Evolutionary conservation across 1,140 invertebrate genomes (phyloP).

Genomic region (Yoshiicerus persimilis): DNA sequence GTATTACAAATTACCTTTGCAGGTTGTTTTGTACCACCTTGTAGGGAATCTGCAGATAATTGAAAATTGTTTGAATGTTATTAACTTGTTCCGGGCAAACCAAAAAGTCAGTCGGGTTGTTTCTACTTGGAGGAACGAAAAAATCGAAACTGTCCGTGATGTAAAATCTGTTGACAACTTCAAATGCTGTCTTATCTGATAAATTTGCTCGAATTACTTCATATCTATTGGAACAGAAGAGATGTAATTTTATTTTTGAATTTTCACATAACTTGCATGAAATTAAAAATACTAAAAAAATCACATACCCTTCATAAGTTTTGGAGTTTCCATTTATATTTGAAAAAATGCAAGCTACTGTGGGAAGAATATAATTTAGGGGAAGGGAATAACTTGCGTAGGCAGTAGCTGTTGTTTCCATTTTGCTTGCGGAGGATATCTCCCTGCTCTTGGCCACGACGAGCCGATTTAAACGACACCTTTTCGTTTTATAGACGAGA

Average conservation of each 20-base stretch:
- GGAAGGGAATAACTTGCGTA: not conserved
- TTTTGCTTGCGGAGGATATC: not conserved
- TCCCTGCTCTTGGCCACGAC: not conserved
- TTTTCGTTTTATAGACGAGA: not conserved
- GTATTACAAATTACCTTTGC: slow-evolving; percentile 4
- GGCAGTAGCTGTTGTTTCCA: not conserved
- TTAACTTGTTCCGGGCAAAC: slow-evolving; percentile 41
- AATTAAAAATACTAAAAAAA: not conserved
- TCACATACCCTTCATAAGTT: slow-evolving; percentile 24
- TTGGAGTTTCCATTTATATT: slow-evolving; percentile 14
- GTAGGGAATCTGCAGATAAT: slow-evolving; percentile 20
- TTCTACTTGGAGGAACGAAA: slow-evolving; percentile 25
- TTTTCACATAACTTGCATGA: not conserved
- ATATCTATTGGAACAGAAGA: not conserved
- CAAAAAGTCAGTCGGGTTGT: slow-evolving; percentile 33
- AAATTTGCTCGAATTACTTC: slow-evolving; percentile 35
- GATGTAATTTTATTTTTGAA: not conserved
- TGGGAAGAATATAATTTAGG: slow-evolving; percentile 24
- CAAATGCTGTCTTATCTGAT: not conserved
- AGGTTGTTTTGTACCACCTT: slow-evolving; percentile 24
- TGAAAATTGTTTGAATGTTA: slow-evolving; percentile 26
- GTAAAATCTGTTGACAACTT: slow-evolving; percentile 26
- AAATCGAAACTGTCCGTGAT: slow-evolving; percentile 39
- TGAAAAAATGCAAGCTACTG: slow-evolving; percentile 40
- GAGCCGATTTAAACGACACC: not conserved